These are phyloP conservation scores for Anoplius nigerrimus DNA, from an alignment of 2,888 invertebrate genomes.

Conservation along the genomic window DNA sequence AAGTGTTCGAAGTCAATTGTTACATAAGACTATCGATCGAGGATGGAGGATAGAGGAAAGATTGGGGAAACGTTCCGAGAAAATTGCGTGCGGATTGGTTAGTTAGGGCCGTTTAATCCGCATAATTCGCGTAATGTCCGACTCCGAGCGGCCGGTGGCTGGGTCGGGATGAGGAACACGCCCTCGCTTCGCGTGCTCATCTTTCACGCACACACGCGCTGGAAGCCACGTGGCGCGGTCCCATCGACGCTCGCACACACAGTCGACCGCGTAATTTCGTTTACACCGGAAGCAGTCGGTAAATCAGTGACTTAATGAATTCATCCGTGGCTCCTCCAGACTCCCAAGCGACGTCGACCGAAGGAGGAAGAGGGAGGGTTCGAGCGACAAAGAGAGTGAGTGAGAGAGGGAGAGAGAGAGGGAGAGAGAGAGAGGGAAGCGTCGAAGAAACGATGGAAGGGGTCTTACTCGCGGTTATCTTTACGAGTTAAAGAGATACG, in stretches of 20 bases:
- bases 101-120: no score
- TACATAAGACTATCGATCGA: no score
- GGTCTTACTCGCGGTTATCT: conserved; percentile 64
- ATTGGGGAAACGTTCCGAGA: no score
- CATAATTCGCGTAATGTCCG: no score
- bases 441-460: neutral
- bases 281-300: conserved; percentile 70
- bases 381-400: conserved; percentile 33
- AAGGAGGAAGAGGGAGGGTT: conserved; percentile 37
- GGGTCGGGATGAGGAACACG: no score
- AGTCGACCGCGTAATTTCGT: conserved; percentile 60
- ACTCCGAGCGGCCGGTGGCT: no score
- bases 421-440: conserved; percentile 2
- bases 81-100: no score
- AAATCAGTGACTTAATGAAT: conserved; percentile 72
- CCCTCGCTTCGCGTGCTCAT: conserved; percentile 6
- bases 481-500: conserved; percentile 69
- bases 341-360: conserved; percentile 15
- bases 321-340: conserved; percentile 49
- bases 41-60: no score
- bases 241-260: neutral
- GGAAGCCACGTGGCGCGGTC: no score
- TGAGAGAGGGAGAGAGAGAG: conserved; percentile 43
- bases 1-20: no score
- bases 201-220: conserved; percentile 5